Conservation (phyloP, 2,888 invertebrate genomes). For the Carpatolechia fugitivella region DNA sequence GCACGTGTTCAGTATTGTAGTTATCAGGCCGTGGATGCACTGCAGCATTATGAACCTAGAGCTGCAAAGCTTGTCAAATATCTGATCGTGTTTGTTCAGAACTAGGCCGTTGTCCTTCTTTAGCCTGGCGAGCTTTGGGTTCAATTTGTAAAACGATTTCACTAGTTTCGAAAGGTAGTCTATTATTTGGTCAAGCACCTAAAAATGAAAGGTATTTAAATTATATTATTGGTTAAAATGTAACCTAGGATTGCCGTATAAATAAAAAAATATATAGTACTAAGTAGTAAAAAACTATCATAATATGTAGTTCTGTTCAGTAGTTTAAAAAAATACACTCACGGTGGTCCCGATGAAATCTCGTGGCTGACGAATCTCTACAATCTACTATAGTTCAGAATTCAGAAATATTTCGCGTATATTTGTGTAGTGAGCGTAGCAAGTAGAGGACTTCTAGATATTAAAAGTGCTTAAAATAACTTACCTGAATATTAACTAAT, state of each 20-base stretch:
- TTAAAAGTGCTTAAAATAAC: not conserved
- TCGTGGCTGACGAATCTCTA: too few relatives aligned
- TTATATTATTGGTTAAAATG: not conserved
- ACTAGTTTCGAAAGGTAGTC: slow-evolving; percentile 74
- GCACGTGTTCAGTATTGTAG: slow-evolving; percentile 71
- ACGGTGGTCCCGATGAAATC: too few relatives aligned
- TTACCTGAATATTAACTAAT: slow-evolving; percentile 74
- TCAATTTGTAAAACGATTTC: slow-evolving; percentile 73
- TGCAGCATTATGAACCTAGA: slow-evolving; percentile 77
- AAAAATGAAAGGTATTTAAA: slow-evolving; percentile 32
- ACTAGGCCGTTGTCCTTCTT: slow-evolving; percentile 63
- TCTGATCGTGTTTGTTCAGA: slow-evolving; percentile 70
- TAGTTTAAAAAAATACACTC: too few relatives aligned
- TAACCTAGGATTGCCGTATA: too few relatives aligned
- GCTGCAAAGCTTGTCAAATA: slow-evolving; percentile 75
- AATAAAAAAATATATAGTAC: too few relatives aligned
- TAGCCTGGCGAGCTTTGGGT: slow-evolving; percentile 69
- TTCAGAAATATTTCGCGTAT: too few relatives aligned
- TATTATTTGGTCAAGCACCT: slow-evolving; percentile 80
- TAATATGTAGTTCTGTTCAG: too few relatives aligned
- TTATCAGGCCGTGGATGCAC: slow-evolving; percentile 74
- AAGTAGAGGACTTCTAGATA: too few relatives aligned
- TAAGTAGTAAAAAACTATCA: too few relatives aligned
- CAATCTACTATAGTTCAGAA: too few relatives aligned
- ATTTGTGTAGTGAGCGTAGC: too few relatives aligned